Base-by-base conservation (phyloP, 2,797 vertebrate genomes). In the Cichlasoma orientale region DNA sequence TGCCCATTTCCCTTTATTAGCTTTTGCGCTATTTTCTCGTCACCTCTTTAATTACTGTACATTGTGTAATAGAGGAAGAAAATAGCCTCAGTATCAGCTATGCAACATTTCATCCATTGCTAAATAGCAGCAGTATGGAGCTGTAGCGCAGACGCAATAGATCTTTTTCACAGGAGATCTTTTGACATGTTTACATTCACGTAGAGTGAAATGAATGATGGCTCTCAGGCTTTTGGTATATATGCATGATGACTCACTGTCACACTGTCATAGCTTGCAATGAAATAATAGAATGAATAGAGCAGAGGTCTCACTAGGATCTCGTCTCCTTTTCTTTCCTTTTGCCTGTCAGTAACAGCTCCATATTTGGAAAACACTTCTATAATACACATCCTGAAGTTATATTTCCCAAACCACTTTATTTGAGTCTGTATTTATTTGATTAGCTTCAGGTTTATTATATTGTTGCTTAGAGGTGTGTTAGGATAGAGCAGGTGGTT, bases 401-500 rank as follows among this genome's bases (percentile, higher is more conserved):
- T 61, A 4, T 7, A 52, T 25, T 16, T 4, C 21, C 19, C 3
- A 54, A 21, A 5, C 14, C 3, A 18, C 72, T 33, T 11, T 19
- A 38, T 75, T 78, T 29, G 73, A 58, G 66, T 78, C 19, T 56
- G 23, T 27, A 77, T 63, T 68, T 18, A 55, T 50, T 75, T 7
- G 1, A 56, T 68, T 52, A 58, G 38, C 16, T 14, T 75, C 9
- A 77, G 21, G 29, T 75, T 75, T 79, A 59, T 69, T 41, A n/a
- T 8, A n/a, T 44, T 69, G 78, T 83, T 79, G 33, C 68, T 50
- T 55, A 57, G 59, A 50, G 54, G 56, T 53, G 61, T 27, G n/a
- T 78, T 76, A 38, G 54, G 38, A 27, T 36, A 44, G 55, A 89
- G 71, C 82, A 88, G 74, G 78, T 84, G 83, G 78, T 74, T 72